Evolutionary conservation across 1,140 invertebrate genomes (phyloP), one percentile per base, ranked within the genome.

Genomic region (Gryon sp.): DNA sequence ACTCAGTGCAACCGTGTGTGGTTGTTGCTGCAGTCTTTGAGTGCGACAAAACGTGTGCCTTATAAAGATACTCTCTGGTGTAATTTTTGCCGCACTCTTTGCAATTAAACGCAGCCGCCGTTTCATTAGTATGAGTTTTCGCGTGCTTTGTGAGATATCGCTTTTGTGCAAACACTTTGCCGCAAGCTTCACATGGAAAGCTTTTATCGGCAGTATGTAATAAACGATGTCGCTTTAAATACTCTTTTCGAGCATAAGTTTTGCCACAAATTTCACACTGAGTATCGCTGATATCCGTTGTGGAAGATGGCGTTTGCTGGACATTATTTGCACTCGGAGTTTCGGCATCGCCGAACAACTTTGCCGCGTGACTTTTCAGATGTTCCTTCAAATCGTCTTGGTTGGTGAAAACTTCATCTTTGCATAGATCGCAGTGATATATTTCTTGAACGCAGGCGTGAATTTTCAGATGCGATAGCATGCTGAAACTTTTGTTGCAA

Each of bases 251-350:
- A 6, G 1, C 14, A 7, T 20, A 52, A 2, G 16, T 12, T 34
- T 52, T 52, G 6, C 30, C n/a, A n/a, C 46, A 52, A 3, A 34
- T 3, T 2, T 52, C 46, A 8, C 46, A 52, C 28, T 48, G 26
- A 4, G 30, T 48, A 3, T 36, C 30, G 2, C 5, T 3, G 6
- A 8, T n/a, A 16, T 32, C 28, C 4, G 28, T 28, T 24, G 8
- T 43, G 2, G 16, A 19, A n/a, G n/a, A n/a, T n/a, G n/a, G n/a
- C n/a, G n/a, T 28, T 28, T 28, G 2, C 7, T 28, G 8, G 26
- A n/a, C 26, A 2, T 7, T 9, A 11, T 32, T 32, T 9, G 2
- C 2, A 2, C n/a, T 9, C 6, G 11, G 9, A 2, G 1, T 34
- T 34, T 5, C 9, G n/a, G 11, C 11, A 4, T 32, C 45, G 5